A percentile compares a stretch with the other conserved stretches of the same genome.
Conservation (phyloP, 2,888 invertebrate species). For the Eudasyphora cyanicolor region DNA sequence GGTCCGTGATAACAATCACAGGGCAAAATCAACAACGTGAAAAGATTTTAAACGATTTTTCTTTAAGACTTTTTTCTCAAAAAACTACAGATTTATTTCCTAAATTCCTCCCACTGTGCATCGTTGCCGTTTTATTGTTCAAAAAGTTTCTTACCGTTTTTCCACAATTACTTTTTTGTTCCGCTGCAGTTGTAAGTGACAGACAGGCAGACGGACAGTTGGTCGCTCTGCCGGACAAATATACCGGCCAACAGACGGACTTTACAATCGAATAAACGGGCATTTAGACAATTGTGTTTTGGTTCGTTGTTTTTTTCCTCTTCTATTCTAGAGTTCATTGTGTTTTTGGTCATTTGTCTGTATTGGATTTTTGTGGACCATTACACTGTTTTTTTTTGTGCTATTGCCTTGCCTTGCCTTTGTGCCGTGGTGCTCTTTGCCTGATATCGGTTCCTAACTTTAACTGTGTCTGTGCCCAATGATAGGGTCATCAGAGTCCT, state of each 20-base stretch:
- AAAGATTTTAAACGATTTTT: no score
- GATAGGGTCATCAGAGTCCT: slow-evolving; percentile 54
- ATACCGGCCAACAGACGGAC: no score
- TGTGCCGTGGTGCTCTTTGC: background rate
- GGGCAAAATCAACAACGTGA: no score
- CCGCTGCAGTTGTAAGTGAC: slow-evolving; percentile 51
- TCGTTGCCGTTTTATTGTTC: slow-evolving; percentile 13
- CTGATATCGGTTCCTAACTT: slow-evolving; percentile 37
- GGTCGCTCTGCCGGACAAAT: background rate
- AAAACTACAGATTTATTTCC: no score
- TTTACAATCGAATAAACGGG: slow-evolving; percentile 6
- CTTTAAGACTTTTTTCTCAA: no score
- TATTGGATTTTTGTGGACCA: slow-evolving; percentile 58
- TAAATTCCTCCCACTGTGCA: no score
- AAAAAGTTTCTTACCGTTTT: slow-evolving; percentile 11
- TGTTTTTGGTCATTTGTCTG: slow-evolving; percentile 31
- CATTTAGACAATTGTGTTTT: slow-evolving; percentile 35
- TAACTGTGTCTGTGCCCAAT: slow-evolving; percentile 50
- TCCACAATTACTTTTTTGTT: slow-evolving; percentile 15
- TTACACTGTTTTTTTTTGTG: slow-evolving; percentile 51
- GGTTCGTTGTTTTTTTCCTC: background rate
- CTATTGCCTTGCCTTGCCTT: background rate
- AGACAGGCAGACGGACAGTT: background rate
- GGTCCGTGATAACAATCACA: no score
- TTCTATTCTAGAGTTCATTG: slow-evolving; percentile 25